phyloP scores from a whole-genome alignment of 2,113 vertebrate species.

The Pseudorasbora parva region DNA sequence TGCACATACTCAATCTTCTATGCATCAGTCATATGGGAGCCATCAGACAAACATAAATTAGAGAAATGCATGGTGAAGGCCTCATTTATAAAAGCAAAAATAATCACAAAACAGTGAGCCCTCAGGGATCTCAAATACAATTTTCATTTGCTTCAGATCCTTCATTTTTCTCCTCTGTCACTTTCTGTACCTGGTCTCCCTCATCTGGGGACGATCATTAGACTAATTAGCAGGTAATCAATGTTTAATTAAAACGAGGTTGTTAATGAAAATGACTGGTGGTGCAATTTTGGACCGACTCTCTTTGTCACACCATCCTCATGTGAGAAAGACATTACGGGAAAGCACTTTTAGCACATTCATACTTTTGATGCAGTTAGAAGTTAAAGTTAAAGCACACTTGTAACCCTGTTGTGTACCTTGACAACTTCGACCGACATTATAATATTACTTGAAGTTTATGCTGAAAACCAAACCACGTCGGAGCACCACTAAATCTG shows the following conservation, averaged over 20 bases:
- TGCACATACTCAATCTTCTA: conserved; percentile 69
- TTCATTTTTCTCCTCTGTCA: conserved; percentile 72
- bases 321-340: conserved; percentile 56
- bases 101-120: conserved; percentile 71
- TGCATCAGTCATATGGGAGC: conserved; percentile 72
- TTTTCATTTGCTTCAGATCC: conserved; percentile 71
- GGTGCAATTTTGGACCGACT: conserved; percentile 66
- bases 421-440: not conserved
- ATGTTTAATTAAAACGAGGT: conserved; percentile 91
- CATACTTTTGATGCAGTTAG: conserved; percentile 44
- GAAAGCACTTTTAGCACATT: conserved; percentile 50
- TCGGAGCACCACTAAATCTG: not conserved
- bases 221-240: conserved; percentile 90
- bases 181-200: conserved; percentile 65
- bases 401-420: conserved; percentile 10
- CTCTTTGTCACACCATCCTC: conserved; percentile 52
- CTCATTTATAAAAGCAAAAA: conserved; percentile 78
- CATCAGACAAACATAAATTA: conserved; percentile 76
- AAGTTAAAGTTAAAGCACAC: conserved; percentile 11
- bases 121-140: conserved; percentile 69
- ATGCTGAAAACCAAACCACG: not conserved
- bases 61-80: conserved; percentile 75
- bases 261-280: conserved; percentile 84
- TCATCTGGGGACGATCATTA: conserved; percentile 85
- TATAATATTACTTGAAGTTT: not conserved